A percentile compares a stretch with the other conserved stretches of the same genome.
Conservation (phyloP, 2,888 invertebrate genomes). For the Plutella xylostella region DNA sequence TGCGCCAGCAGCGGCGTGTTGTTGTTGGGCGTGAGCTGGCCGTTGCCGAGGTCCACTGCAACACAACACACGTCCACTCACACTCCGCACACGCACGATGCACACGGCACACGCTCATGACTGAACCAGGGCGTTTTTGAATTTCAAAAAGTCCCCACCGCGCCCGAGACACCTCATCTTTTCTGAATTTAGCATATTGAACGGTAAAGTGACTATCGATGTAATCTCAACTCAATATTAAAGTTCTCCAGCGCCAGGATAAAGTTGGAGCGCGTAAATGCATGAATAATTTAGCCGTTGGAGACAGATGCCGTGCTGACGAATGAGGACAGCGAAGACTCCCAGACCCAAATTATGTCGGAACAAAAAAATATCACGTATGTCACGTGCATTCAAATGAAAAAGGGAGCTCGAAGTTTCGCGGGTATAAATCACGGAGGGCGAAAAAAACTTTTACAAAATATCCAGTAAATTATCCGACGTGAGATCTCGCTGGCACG, state of each 20-base stretch:
- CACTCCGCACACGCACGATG: conserved; percentile 44
- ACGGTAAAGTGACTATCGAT: conserved; percentile 54
- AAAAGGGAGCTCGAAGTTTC: conserved; percentile 67
- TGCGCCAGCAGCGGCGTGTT: conserved; percentile 95
- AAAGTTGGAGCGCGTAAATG: conserved; percentile 59
- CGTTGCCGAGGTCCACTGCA: conserved; percentile 95
- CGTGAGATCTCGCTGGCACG: conserved; percentile 67
- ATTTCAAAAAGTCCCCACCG: conserved; percentile 26
- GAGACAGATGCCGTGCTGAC: conserved; percentile 58
- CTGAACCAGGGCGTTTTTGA: conserved; percentile 56
- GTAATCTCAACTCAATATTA: conserved; percentile 53
- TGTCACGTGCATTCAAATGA: conserved; percentile 70
- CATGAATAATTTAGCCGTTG: conserved; percentile 63
- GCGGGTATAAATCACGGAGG: conserved; percentile 68
- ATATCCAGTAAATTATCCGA: conserved; percentile 71
- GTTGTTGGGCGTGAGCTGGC: conserved; percentile 96
- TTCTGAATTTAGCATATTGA: conserved; percentile 45
- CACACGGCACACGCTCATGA: conserved; percentile 54
- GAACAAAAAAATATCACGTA: conserved; percentile 66
- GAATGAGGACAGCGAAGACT: conserved; percentile 52
- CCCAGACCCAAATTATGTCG: conserved; percentile 54
- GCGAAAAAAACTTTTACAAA: conserved; percentile 69
- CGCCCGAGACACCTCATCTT: conserved; percentile 34
- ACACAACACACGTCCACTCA: conserved; percentile 70
- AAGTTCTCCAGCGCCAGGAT: conserved; percentile 41